Evolutionary conservation across 2,113 vertebrate genomes (phyloP).

Genomic region (Eidolon helvum): DNA sequence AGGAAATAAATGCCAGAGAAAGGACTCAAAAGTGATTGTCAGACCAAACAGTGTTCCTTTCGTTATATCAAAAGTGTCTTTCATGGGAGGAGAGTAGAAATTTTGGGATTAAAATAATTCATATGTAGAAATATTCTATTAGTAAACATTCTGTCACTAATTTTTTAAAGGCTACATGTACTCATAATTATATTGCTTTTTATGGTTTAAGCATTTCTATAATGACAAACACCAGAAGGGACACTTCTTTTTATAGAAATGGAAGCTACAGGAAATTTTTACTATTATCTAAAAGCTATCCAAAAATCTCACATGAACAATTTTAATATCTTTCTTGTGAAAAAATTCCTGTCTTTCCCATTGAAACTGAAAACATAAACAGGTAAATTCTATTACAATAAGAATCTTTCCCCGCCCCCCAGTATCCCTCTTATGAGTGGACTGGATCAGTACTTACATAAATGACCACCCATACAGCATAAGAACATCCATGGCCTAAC

Average conservation of each 20-base stretch:
- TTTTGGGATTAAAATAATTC: slow-evolving; percentile 4
- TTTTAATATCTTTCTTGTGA: slow-evolving; percentile 6
- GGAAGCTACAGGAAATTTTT: background rate
- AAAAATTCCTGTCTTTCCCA: background rate
- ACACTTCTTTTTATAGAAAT: slow-evolving; percentile 23
- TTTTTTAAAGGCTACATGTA: slow-evolving; percentile 3
- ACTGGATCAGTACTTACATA: background rate
- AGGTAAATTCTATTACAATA: background rate
- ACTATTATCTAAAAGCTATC: slow-evolving; percentile 23
- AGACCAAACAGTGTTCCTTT: background rate
- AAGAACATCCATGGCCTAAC: background rate
- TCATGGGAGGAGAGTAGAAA: background rate
- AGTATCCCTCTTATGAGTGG: background rate
- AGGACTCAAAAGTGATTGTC: background rate
- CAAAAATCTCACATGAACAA: background rate
- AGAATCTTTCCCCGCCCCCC: background rate
- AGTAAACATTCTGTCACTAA: background rate
- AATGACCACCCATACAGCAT: background rate
- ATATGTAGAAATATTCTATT: background rate
- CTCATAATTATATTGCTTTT: background rate
- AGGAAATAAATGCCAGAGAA: slow-evolving; percentile 31
- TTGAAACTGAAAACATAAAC: background rate
- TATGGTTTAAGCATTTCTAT: background rate
- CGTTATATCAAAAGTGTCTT: slow-evolving; percentile 28
- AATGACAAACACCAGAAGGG: background rate